These are phyloP conservation scores for Ictalurus punctatus DNA, from an alignment of 2,113 vertebrate species.

Conservation along the genomic window DNA sequence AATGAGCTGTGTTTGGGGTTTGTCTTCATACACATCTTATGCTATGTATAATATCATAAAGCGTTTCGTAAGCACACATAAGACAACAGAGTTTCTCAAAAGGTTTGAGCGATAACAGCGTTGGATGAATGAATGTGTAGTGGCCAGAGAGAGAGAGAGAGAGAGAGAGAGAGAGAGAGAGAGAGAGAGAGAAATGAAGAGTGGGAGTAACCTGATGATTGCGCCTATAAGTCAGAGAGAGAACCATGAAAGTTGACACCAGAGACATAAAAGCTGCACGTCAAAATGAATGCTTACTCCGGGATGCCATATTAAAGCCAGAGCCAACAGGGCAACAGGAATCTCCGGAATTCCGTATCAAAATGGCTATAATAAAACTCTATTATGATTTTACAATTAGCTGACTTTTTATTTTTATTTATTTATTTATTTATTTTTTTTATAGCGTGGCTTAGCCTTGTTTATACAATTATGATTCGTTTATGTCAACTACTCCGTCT, in stretches of 20 bases:
- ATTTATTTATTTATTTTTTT: too few species aligned
- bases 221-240: slow-evolving; percentile 61
- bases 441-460: neutral
- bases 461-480: slow-evolving; percentile 18
- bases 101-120: too few species aligned
- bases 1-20: neutral
- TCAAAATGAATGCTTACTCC: slow-evolving; percentile 53
- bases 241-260: slow-evolving; percentile 57
- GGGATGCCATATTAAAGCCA: slow-evolving; percentile 46
- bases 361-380: slow-evolving; percentile 44
- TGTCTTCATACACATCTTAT: neutral
- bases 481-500: slow-evolving; percentile 13
- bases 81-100: neutral
- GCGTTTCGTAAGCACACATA: neutral
- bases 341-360: slow-evolving; percentile 59
- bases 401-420: slow-evolving; percentile 18
- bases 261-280: slow-evolving; percentile 50
- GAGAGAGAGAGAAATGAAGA: slow-evolving; percentile 1
- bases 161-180: slow-evolving; percentile 9
- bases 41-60: neutral
- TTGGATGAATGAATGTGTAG: neutral
- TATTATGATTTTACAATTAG: slow-evolving; percentile 42
- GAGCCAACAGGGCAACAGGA: slow-evolving; percentile 54
- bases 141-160: neutral
- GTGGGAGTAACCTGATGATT: slow-evolving; percentile 59